Evolutionary conservation across 2,888 invertebrate genomes (phyloP), one percentile per base, ranked within the genome.

Genomic region (Cephus sareptanus): DNA sequence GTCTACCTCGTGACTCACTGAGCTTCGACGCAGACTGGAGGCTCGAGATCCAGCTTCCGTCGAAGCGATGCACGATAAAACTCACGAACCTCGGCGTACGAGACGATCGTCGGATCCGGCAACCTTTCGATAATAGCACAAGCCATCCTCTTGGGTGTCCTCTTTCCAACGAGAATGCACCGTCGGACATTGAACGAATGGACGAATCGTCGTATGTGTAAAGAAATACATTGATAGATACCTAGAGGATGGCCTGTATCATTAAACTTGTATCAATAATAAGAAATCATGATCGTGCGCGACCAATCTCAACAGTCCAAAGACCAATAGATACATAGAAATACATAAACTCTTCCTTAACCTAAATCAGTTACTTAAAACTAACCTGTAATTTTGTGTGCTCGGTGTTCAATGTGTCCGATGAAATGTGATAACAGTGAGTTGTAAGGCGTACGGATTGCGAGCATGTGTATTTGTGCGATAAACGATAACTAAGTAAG

Each of bases 321-420:
- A 71, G 71, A 71, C 80, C 80, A 78, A 76, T 70, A 73, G 69
- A 74, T 73, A 73, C 69, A 69, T 78, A 75, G 75, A 79, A 74
- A 76, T 76, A 77, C 75, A 73, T 74, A 37, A 74, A 75, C 79
- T 56, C 77, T 79, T 73, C 74, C 77, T 74, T 79, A 81, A 75
- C 78, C 78, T 81, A 81, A 78, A 77, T 79, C 75, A 79, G 76
- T 80, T 80, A 77, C 80, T 80, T 80, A 78, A 80, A 80, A 68
- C 77, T 81, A 81, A 78, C 70, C 80, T 77, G 73, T 34, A n/a
- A 74, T 77, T 71, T 71, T 71, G 71, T 71, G 31, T 71, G 33
- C 71, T 56, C 56, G 9, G 56, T 56, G 56, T 56, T 56, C 56
- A 23, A 23, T 56, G 56, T 56, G 23, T 56, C 56, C 23, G 56